Evolutionary conservation across 1,140 invertebrate species (phyloP).

Genomic region (Oncopodura yosiiana): DNA sequence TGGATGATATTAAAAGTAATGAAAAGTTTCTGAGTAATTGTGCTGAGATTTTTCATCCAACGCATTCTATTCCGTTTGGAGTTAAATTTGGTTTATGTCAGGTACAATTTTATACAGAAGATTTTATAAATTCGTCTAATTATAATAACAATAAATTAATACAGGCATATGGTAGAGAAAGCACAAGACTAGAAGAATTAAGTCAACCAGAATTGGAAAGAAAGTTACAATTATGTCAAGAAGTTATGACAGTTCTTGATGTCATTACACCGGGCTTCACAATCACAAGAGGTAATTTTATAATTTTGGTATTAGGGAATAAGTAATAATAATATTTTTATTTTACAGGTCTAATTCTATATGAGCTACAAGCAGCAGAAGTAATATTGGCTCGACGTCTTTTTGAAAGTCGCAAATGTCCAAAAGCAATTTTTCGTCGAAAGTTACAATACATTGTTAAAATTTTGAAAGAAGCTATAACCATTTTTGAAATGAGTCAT

Average conservation of each 20-base stretch:
- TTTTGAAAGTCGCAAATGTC: conserved; percentile 18
- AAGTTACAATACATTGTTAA: conserved; percentile 21
- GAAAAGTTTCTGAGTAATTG: conserved; percentile 17
- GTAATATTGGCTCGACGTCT: conserved; percentile 8
- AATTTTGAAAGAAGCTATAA: conserved; percentile 21
- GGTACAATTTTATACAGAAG: conserved; percentile 8
- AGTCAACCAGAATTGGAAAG: conserved; percentile 59
- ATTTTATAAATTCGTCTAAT: background rate
- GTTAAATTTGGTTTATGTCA: conserved; percentile 30
- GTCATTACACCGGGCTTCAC: conserved; percentile 63
- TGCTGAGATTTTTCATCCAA: conserved; percentile 21
- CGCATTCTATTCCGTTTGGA: conserved; percentile 27
- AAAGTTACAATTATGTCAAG: conserved; percentile 60
- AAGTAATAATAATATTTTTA: background rate
- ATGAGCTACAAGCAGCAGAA: conserved; percentile 31
- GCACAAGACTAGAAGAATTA: conserved; percentile 58
- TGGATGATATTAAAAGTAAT: conserved; percentile 11
- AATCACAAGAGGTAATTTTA: conserved; percentile 53
- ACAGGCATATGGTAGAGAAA: conserved; percentile 37
- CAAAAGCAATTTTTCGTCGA: conserved; percentile 15
- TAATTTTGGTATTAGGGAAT: background rate
- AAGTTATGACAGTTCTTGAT: conserved; percentile 57
- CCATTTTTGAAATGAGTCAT: conserved; percentile 21
- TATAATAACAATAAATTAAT: background rate
- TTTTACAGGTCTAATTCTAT: conserved; percentile 22